A percentile compares a stretch with the other conserved stretches of the same genome.
Evolutionary conservation across 2,888 invertebrate species (phyloP).

Genomic region (Perizoma affinitatum): DNA sequence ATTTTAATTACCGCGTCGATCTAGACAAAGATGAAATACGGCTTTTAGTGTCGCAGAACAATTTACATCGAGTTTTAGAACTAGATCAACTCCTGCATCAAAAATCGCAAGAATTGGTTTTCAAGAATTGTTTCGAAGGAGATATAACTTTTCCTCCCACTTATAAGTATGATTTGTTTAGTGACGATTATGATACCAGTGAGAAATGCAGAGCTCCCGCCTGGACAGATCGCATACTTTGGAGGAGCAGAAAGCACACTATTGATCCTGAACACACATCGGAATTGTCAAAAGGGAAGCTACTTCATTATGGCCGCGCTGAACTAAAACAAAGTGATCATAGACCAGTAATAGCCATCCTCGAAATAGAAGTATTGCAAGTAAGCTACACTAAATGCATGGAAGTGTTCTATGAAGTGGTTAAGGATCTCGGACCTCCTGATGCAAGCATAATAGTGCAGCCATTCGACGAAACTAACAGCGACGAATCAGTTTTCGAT

Average conservation of each 20-base stretch:
- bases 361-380: slow-evolving; percentile 93
- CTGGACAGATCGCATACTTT: slow-evolving; percentile 99
- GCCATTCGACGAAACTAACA: slow-evolving; percentile 64
- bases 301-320: slow-evolving; percentile 95
- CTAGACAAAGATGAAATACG: slow-evolving; percentile 97
- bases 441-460: slow-evolving; percentile 95
- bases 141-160: slow-evolving; percentile 96
- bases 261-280: slow-evolving; percentile 86
- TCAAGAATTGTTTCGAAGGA: slow-evolving; percentile 97
- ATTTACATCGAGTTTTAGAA: slow-evolving; percentile 90
- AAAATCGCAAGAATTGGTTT: slow-evolving; percentile 92
- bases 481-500: slow-evolving; percentile 88
- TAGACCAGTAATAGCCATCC: slow-evolving; percentile 95
- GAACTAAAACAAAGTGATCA: slow-evolving; percentile 99
- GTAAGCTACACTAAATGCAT: slow-evolving; percentile 91
- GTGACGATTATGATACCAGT: slow-evolving; percentile 99
- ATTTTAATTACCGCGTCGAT: slow-evolving; percentile 99
- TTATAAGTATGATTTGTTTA: slow-evolving; percentile 99
- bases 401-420: slow-evolving; percentile 92
- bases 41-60: slow-evolving; percentile 89
- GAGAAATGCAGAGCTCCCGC: slow-evolving; percentile 98
- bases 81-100: slow-evolving; percentile 95
- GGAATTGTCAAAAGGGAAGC: slow-evolving; percentile 90
- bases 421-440: slow-evolving; percentile 95
- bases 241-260: slow-evolving; percentile 91